phyloP scores from a whole-genome alignment of 2,797 vertebrate genomes.

The Melanotaenia maccullochi region DNA sequence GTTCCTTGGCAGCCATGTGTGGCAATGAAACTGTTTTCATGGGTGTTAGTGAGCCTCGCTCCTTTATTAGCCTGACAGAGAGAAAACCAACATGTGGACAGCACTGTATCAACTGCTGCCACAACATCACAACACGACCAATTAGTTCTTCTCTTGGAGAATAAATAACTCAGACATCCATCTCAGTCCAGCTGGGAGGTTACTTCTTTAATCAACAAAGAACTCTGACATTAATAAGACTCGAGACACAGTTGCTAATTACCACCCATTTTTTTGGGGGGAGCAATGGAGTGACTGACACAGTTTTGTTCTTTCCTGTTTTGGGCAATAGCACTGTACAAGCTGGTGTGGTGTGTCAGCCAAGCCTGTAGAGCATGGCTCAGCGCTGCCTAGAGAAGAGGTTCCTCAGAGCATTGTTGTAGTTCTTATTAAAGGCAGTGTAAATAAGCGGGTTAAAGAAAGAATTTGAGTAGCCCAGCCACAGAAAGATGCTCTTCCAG shows the following conservation, averaged over 20 bases:
- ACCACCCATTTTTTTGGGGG: constrained; percentile 20
- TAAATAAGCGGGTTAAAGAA: constrained; percentile 99
- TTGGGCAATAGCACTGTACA: constrained; percentile 30
- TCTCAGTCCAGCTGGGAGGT: constrained; percentile 48
- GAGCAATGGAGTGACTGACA: constrained; percentile 22
- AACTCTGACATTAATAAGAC: constrained; percentile 24
- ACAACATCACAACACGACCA: constrained; percentile 7
- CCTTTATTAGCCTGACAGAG: constrained; percentile 29
- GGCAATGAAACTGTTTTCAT: constrained; percentile 39
- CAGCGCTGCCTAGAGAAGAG: constrained; percentile 91
- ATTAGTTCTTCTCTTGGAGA: constrained; percentile 31
- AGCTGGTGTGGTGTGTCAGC: constrained; percentile 46
- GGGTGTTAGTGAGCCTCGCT: constrained; percentile 24
- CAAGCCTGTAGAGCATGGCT: constrained; percentile 38
- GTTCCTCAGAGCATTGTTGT: constrained; percentile 95
- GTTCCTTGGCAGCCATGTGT: constrained; percentile 15
- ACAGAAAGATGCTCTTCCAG: constrained; percentile 98
- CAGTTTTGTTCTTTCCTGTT: constrained; percentile 28
- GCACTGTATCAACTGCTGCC: not conserved
- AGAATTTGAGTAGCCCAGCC: constrained; percentile 98
- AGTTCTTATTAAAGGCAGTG: constrained; percentile 97
- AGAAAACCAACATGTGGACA: constrained; percentile 25
- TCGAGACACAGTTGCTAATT: constrained; percentile 30
- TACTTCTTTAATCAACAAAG: constrained; percentile 26
- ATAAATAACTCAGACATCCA: constrained; percentile 5